Evolutionary conservation across 2,113 vertebrate species (phyloP).

Genomic region (Odocoileus hemionus): DNA sequence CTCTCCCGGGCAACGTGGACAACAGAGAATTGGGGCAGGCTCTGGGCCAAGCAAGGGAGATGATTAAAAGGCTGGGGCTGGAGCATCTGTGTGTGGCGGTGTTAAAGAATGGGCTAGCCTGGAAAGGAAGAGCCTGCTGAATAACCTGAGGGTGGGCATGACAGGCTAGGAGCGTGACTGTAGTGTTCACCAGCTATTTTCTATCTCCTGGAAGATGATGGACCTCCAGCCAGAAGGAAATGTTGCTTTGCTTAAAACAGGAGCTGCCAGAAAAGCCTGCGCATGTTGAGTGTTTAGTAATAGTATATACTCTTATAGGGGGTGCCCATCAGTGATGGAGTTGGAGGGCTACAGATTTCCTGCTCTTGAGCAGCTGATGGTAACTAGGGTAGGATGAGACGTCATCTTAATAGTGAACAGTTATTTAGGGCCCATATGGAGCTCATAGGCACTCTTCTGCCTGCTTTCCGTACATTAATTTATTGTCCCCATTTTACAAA

Average conservation of each 20-base stretch:
- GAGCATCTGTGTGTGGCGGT: background rate
- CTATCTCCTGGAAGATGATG: background rate
- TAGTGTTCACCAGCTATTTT: background rate
- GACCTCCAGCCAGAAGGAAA: background rate
- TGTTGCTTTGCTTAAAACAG: background rate
- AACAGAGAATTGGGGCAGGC: background rate
- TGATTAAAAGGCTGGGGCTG: background rate
- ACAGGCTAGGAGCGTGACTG: background rate
- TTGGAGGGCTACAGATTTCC: background rate
- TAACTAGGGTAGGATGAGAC: background rate
- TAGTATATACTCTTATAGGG: background rate
- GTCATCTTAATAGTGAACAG: background rate
- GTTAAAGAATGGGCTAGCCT: background rate
- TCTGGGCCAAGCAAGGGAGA: background rate
- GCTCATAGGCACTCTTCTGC: background rate
- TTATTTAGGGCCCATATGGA: rapidly evolving
- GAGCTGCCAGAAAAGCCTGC: background rate
- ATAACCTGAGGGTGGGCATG: background rate
- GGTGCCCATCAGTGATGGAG: background rate
- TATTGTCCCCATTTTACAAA: background rate
- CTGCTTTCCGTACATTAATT: background rate
- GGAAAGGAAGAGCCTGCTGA: background rate
- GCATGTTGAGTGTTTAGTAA: background rate
- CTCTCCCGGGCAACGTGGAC: background rate
- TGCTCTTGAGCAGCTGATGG: background rate